Evolutionary conservation across 2,113 vertebrate genomes (phyloP), one percentile per base, ranked within the genome.

Genomic region (Hystrix cristata): DNA sequence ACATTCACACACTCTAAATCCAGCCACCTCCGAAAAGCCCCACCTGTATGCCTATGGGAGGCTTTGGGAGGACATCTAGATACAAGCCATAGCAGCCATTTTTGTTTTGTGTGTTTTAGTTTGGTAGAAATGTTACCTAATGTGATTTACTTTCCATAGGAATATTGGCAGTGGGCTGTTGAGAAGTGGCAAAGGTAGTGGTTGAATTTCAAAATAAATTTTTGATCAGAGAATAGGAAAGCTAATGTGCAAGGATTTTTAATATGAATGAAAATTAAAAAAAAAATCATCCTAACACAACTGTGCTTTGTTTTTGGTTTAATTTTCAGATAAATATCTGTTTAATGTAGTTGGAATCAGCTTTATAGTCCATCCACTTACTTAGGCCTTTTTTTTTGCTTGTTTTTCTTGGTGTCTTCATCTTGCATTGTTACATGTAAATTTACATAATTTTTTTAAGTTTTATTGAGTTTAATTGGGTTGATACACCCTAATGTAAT

Each of bases 201-300:
- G 10, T 79, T 65, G 23, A 87, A 71, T 94, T 97, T 92, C 93
- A 96, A 82, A 72, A 74, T 3, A 64, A 87, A 74, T 80, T 38
- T 84, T n/a, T 12, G n/a, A 90, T 95, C 15, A 95, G 88, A 0
- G 19, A 80, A 38, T 43, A 76, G 51, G 84, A 4, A 94, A 71
- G 72, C 29, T 97, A 84, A 94, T 74, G 86, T 96, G 95, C 60
- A 96, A 94, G 93, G 95, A 91, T 79, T 95, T 97, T 96, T 5
- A 96, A 87, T 64, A 48, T 83, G 9, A 87, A 78, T 67, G 53
- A 82, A 1, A 76, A 55, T 91, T 89, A 84, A 90, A 85, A n/a
- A 76, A 76, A 3, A 59, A 82, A 1, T 95, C 60, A 90, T 95
- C 4, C 12, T 88, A 67, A 76, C 74, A 76, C 74, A 82, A 8